These are phyloP conservation scores for Ceratitis capitata DNA, from an alignment of 1,140 invertebrate species.

Conservation along the genomic window DNA sequence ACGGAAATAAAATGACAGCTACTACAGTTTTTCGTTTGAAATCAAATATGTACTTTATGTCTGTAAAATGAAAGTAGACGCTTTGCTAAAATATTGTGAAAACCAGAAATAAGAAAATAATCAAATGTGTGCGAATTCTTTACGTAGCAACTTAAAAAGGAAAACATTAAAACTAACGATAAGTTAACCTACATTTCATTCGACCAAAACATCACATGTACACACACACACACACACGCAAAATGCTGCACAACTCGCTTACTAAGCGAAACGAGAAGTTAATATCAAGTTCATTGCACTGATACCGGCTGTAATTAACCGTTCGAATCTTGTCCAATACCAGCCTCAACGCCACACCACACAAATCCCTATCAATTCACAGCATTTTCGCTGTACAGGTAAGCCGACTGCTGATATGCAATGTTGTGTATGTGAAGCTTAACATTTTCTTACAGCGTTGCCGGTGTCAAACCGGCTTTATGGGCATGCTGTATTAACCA, in stretches of 20 bases:
- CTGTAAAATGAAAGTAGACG: background rate
- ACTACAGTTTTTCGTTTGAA: background rate
- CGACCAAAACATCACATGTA: background rate
- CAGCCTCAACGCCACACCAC: background rate
- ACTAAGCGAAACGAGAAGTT: background rate
- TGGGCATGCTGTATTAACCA: background rate
- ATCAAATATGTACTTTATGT: background rate
- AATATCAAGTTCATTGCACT: conserved; percentile 19
- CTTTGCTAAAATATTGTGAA: background rate
- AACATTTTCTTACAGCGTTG: background rate
- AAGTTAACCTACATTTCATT: background rate
- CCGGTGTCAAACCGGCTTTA: background rate
- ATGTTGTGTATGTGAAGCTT: background rate
- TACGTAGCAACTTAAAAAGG: background rate
- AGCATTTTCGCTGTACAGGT: background rate
- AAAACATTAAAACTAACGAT: background rate
- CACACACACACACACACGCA: background rate
- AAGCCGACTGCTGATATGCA: background rate
- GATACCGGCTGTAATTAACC: background rate
- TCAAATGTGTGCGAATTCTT: background rate
- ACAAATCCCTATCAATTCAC: background rate
- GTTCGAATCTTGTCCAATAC: background rate
- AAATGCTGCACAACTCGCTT: background rate
- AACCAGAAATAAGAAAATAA: background rate
- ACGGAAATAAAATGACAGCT: background rate